phyloP scores from a whole-genome alignment of 2,113 vertebrate genomes.

The Scalopus aquaticus region DNA sequence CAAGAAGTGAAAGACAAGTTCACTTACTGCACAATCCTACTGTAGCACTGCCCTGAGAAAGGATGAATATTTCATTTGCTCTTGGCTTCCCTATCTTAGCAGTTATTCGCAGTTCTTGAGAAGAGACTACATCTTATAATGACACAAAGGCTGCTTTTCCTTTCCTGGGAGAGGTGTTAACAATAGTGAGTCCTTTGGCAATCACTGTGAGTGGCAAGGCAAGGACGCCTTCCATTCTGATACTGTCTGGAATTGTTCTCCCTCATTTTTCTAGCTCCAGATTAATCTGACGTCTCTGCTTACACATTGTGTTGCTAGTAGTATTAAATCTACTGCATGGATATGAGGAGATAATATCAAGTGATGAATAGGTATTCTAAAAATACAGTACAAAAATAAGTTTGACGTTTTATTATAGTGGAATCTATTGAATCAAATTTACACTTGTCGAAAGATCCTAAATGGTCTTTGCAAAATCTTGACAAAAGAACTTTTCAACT shows the following conservation, averaged over 20 bases:
- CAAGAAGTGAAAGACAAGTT: background rate
- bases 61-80: background rate
- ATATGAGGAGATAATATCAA: conserved; percentile 57
- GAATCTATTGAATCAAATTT: conserved; percentile 68
- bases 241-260: background rate
- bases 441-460: conserved; percentile 58
- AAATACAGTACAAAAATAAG: conserved; percentile 45
- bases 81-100: background rate
- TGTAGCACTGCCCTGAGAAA: background rate
- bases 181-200: conserved; percentile 9
- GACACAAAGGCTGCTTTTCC: background rate
- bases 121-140: background rate
- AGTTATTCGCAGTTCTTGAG: background rate
- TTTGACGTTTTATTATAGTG: conserved; percentile 55
- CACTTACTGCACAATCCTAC: background rate
- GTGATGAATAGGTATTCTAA: conserved; percentile 61
- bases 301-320: background rate
- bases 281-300: background rate
- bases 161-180: background rate
- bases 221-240: background rate
- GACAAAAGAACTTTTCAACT: conserved; percentile 47
- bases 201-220: conserved; percentile 38
- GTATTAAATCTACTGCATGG: conserved; percentile 10
- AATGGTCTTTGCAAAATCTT: conserved; percentile 43
- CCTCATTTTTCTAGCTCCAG: background rate